Percentiles rank a stretch among this genome's conserved stretches.
Conservation (phyloP, 2,797 vertebrate species). For the Hemibagrus guttatus region DNA sequence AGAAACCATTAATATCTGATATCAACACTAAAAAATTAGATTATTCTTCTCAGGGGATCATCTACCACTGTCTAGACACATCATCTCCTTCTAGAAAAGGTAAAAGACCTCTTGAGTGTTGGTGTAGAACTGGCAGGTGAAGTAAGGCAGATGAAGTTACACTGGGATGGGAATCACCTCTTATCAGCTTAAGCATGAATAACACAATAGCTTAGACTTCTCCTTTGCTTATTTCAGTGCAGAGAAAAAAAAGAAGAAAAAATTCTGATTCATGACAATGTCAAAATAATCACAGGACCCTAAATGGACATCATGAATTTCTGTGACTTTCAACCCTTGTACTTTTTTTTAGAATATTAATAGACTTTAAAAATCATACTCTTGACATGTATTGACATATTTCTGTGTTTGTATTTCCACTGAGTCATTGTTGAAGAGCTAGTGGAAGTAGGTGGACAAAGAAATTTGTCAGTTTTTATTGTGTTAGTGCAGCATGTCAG, state of each 20-base stretch:
- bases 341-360: background rate
- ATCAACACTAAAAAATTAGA: conserved; percentile 16
- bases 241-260: background rate
- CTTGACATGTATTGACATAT: background rate
- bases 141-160: background rate
- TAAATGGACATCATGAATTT: background rate
- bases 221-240: background rate
- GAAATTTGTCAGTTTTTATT: background rate
- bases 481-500: background rate
- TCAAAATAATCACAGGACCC: background rate
- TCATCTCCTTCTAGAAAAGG: background rate
- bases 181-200: background rate
- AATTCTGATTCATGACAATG: background rate
- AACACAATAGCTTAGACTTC: background rate
- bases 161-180: background rate
- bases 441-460: background rate
- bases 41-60: conserved; percentile 13
- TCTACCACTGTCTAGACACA: conserved; percentile 12
- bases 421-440: background rate
- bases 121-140: background rate
- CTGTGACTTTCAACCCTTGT: background rate
- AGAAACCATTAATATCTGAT: background rate
- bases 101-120: background rate
- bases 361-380: background rate
- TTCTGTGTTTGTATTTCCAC: background rate